Evolutionary conservation across 2,888 invertebrate genomes (phyloP).

Genomic region (Drosophila pullipes): DNA sequence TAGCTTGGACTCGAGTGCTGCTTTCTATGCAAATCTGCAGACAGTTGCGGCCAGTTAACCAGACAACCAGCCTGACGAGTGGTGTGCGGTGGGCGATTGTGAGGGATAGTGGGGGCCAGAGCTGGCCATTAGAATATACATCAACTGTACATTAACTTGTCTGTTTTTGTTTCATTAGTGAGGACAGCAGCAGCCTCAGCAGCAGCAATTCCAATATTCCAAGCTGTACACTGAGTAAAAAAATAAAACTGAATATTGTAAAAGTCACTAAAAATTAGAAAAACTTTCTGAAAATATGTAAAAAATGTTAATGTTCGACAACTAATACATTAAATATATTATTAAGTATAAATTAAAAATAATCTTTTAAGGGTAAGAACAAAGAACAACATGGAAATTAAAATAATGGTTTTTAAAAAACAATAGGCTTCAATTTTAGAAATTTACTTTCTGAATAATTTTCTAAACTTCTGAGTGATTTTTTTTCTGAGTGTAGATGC

Average conservation of each 20-base stretch:
- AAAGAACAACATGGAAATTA: too few species aligned
- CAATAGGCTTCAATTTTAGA: neutral
- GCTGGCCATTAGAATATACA: constrained; percentile 75
- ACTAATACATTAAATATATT: too few species aligned
- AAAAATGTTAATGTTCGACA: too few species aligned
- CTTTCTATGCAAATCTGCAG: constrained; percentile 77
- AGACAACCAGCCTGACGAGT: constrained; percentile 8
- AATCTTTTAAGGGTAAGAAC: too few species aligned
- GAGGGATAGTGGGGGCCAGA: neutral
- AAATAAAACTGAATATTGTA: neutral
- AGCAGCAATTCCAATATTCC: constrained; percentile 5
- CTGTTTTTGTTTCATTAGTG: constrained; percentile 80
- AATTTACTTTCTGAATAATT: neutral
- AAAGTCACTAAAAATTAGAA: too few species aligned
- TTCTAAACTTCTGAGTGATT: neutral
- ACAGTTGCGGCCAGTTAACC: constrained; percentile 43
- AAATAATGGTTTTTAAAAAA: neutral
- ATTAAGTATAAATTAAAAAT: too few species aligned
- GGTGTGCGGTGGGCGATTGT: neutral
- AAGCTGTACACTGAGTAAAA: neutral
- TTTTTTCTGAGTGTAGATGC: constrained; percentile 4
- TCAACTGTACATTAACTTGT: constrained; percentile 81
- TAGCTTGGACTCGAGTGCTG: constrained; percentile 58
- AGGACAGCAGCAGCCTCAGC: constrained; percentile 38
- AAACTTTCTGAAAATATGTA: too few species aligned